A percentile compares a stretch with the other conserved stretches of the same genome.
phyloP scores from a whole-genome alignment of 2,888 invertebrate genomes.

The Pristionchus fissidentatus region DNA sequence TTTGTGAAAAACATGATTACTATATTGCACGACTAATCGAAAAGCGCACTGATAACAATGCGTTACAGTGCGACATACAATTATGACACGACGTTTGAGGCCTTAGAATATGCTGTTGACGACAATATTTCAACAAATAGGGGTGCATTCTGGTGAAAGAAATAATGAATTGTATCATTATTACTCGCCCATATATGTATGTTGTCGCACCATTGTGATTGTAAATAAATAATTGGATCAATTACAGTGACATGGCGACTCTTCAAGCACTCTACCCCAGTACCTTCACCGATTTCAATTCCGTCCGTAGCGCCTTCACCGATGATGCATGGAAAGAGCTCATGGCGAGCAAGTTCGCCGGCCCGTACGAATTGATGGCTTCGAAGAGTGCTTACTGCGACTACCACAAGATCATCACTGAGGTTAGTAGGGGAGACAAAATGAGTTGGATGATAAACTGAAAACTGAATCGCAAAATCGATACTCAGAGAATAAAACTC shows the following conservation, averaged over 20 bases:
- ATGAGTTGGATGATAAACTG: neutral
- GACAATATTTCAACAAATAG: neutral
- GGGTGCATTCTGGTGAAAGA: no score
- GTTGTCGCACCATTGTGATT: no score
- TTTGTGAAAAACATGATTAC: no score
- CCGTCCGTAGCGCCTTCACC: constrained; percentile 58
- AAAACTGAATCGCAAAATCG: no score
- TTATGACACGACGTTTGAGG: no score
- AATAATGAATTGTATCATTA: no score
- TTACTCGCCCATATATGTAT: no score
- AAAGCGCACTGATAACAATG: no score
- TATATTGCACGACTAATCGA: no score
- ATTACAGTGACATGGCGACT: constrained; percentile 63
- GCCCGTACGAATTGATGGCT: constrained; percentile 59
- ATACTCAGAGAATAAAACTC: no score
- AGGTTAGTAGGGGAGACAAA: constrained; percentile 62
- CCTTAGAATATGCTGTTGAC: no score
- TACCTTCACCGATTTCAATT: constrained; percentile 56
- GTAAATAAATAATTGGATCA: neutral
- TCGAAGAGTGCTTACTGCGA: constrained; percentile 60
- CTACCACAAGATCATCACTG: constrained; percentile 66
- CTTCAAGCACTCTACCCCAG: constrained; percentile 62
- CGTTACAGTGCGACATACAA: no score
- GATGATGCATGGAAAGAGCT: constrained; percentile 60
- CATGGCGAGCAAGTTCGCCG: constrained; percentile 57